These are phyloP conservation scores for Lacerta bilineata DNA, from an alignment of 2,797 vertebrate species.

Conservation along the genomic window DNA sequence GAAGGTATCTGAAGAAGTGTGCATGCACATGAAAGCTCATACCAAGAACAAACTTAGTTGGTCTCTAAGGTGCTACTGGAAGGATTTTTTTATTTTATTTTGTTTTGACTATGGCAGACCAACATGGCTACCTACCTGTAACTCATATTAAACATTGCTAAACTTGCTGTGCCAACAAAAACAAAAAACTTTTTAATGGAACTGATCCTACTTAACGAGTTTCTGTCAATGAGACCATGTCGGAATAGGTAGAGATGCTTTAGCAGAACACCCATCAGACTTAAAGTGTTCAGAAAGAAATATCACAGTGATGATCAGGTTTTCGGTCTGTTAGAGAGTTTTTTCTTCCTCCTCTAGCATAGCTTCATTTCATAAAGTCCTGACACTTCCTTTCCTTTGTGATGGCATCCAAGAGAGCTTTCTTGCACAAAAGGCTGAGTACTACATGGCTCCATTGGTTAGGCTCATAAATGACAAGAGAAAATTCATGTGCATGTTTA, in stretches of 20 bases:
- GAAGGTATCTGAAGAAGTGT: too few relatives aligned
- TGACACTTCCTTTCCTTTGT: neutral
- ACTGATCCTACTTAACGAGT: neutral
- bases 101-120: too few relatives aligned
- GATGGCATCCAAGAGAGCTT: neutral
- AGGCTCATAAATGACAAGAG: conserved; percentile 42
- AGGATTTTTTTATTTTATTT: too few relatives aligned
- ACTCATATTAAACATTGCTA: neutral
- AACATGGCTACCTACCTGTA: too few relatives aligned
- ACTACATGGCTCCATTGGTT: conserved; percentile 27
- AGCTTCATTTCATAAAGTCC: conserved; percentile 33
- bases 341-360: conserved; percentile 29
- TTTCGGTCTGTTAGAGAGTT: neutral
- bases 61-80: too few relatives aligned
- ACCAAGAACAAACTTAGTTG: too few relatives aligned
- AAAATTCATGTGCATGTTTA: conserved; percentile 39
- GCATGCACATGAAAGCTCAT: too few relatives aligned
- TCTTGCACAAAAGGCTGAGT: conserved; percentile 4
- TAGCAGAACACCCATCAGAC: neutral
- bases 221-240: neutral
- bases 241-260: neutral
- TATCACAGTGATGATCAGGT: neutral
- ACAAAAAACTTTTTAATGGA: neutral
- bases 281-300: neutral
- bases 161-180: neutral